Evolutionary conservation across 2,113 vertebrate species (phyloP).

Genomic region (human (Homo sapiens)): GRCh38 chr17:15120501-15121000

Average conservation of each 20-base stretch:
- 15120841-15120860: not conserved
- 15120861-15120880: not conserved
- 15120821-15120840: not conserved
- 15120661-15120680: not conserved
- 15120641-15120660: not conserved
- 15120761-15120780: not conserved
- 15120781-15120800: not conserved
- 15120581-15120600: rapidly evolving
- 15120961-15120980: not conserved
- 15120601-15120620: not conserved
- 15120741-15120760: not conserved
- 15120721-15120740: not conserved
- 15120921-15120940: not conserved
- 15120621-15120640: not conserved
- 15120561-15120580: not conserved
- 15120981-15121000: not conserved
- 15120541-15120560: not conserved
- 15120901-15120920: not conserved
- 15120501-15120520: not conserved
- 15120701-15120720: not conserved
- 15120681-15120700: not conserved
- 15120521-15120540: not conserved
- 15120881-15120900: not conserved
- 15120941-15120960: not conserved
- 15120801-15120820: not conserved